Evolutionary conservation across 2,113 vertebrate genomes (phyloP).

Genomic region (Chrysemys picta): DNA sequence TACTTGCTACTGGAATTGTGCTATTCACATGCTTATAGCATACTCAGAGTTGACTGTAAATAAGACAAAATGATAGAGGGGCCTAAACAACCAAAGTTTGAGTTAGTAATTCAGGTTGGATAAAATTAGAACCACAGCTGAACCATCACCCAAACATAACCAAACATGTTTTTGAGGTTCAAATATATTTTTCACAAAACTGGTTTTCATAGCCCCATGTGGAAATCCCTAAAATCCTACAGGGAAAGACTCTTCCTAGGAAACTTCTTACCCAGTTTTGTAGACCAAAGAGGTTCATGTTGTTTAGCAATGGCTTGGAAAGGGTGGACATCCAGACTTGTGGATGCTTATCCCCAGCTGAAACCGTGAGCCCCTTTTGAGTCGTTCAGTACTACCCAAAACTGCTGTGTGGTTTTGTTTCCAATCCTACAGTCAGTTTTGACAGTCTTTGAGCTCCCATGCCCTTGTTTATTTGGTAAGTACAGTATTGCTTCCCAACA

Average conservation of each 20-base stretch:
- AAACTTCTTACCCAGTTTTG: not conserved
- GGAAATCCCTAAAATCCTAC: not conserved
- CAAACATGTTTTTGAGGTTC: not conserved
- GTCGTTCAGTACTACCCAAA: not conserved
- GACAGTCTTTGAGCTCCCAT: not conserved
- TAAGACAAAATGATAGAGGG: not conserved
- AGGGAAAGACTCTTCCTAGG: not conserved
- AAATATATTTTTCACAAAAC: not conserved
- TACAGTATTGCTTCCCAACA: not conserved
- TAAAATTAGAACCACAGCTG: not conserved
- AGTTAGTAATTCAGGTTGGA: not conserved
- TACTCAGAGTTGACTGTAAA: not conserved
- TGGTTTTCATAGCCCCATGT: not conserved
- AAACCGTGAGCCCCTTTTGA: not conserved
- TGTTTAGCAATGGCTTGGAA: not conserved
- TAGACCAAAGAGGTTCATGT: not conserved
- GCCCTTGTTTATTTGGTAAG: not conserved
- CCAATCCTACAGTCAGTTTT: not conserved
- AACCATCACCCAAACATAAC: not conserved
- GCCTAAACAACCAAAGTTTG: not conserved
- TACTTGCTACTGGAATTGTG: not conserved
- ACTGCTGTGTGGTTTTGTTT: constrained; percentile 11
- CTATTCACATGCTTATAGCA: not conserved
- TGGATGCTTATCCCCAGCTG: not conserved
- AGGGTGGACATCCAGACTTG: not conserved